Percentiles rank a stretch among this genome's conserved stretches.
These are phyloP conservation scores for Champsocephalus esox DNA, from an alignment of 2,797 vertebrate species.

Conservation along the genomic window DNA sequence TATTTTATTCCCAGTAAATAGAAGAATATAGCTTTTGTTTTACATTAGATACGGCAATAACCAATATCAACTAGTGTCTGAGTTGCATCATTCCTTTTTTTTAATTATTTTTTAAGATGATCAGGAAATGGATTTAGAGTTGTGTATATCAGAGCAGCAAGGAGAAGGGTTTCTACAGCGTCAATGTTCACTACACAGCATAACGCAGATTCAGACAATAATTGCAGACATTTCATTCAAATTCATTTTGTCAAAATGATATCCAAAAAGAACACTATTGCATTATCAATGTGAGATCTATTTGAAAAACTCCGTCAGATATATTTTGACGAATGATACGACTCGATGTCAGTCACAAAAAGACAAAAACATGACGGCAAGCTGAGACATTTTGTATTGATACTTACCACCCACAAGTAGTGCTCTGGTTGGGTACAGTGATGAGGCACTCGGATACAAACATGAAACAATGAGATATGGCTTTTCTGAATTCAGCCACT, in stretches of 20 bases:
- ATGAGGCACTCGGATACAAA: not conserved
- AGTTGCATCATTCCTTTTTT: not conserved
- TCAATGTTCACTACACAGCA: not conserved
- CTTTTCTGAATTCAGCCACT: not conserved
- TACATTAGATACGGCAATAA: too few species aligned
- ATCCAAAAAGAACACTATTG: not conserved
- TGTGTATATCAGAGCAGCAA: not conserved
- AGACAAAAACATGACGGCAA: not conserved
- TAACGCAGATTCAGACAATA: not conserved
- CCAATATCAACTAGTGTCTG: not conserved
- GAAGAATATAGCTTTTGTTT: not conserved
- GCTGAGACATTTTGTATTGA: not conserved
- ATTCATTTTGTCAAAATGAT: not conserved
- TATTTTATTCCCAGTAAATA: not conserved
- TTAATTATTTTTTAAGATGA: slow-evolving; percentile 1
- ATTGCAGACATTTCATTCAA: not conserved
- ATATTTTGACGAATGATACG: not conserved
- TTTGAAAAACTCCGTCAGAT: not conserved
- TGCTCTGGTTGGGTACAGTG: not conserved
- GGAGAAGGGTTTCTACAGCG: not conserved
- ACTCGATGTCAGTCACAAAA: not conserved
- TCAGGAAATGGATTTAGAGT: not conserved
- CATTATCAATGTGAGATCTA: not conserved
- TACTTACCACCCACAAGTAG: not conserved
- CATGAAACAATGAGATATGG: not conserved